Conservation (phyloP, 2,113 vertebrate species). For the Myotis brandtii region DNA sequence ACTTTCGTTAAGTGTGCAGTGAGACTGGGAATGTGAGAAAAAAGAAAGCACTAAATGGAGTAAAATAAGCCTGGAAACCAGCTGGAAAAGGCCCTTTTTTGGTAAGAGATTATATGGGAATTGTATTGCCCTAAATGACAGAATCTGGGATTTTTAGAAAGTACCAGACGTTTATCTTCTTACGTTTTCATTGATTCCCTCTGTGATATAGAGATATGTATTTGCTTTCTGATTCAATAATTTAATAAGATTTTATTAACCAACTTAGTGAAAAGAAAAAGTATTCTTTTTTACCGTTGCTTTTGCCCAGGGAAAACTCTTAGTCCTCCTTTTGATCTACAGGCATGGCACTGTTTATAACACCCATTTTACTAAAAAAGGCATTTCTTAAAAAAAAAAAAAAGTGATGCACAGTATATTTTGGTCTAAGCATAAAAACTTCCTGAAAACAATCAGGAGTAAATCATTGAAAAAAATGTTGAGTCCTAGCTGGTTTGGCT, state of each 20-base stretch:
- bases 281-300: not conserved
- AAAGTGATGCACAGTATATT: not conserved
- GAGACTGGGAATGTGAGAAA: constrained; percentile 98
- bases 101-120: constrained; percentile 59
- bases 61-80: constrained; percentile 92
- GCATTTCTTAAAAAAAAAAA: not conserved
- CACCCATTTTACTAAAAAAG: not conserved
- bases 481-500: too few species aligned
- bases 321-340: not conserved
- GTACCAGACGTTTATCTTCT: constrained; percentile 28
- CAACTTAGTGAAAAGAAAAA: constrained; percentile 43
- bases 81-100: constrained; percentile 85
- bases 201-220: constrained; percentile 54
- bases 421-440: not conserved
- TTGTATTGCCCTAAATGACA: constrained; percentile 24
- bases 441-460: not conserved
- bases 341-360: not conserved
- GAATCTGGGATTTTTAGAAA: constrained; percentile 7
- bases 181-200: constrained; percentile 49
- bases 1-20: constrained; percentile 85
- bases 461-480: not conserved
- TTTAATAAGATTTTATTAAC: constrained; percentile 43
- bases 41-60: constrained; percentile 94
- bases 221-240: constrained; percentile 63
- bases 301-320: not conserved